These are phyloP conservation scores for Fopius arisanus DNA, from an alignment of 1,140 invertebrate genomes.

Conservation along the genomic window DNA sequence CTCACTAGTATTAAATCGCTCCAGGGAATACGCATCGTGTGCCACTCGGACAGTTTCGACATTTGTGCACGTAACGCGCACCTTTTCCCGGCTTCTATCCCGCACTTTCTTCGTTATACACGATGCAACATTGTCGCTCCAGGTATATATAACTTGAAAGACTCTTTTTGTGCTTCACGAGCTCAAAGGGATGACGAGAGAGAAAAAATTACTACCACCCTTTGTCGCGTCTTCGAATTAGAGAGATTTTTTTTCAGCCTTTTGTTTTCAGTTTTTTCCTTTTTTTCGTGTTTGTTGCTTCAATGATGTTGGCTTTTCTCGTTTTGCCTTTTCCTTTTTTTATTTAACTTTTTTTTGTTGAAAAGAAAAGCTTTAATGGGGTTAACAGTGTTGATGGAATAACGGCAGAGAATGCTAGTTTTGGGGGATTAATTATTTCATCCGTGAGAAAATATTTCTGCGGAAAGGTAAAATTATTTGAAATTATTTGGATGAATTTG, in stretches of 20 bases:
- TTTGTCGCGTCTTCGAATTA: conserved; percentile 8
- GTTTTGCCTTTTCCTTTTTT: no score
- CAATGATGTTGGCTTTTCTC: not conserved
- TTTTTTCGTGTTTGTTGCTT: not conserved
- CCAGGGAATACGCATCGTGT: conserved; percentile 32
- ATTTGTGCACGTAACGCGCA: conserved; percentile 21
- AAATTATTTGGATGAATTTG: no score
- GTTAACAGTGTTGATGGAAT: no score
- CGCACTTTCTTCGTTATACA: not conserved
- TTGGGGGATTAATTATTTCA: no score
- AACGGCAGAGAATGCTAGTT: no score
- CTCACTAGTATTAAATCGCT: conserved; percentile 25
- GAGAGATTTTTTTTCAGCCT: not conserved
- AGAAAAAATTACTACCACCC: conserved; percentile 11
- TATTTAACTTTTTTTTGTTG: no score
- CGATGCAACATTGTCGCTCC: conserved; percentile 10
- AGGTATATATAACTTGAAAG: conserved; percentile 25
- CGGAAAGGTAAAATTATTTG: no score
- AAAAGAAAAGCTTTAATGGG: no score
- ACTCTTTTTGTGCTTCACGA: conserved; percentile 16
- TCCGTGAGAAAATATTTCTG: no score
- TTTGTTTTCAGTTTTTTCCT: not conserved
- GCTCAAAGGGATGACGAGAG: conserved; percentile 25
- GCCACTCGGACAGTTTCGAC: conserved; percentile 38
- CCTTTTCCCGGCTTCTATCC: not conserved